Conservation (phyloP, 2,888 invertebrate species). For the Cryptophagus acutangulus region DNA sequence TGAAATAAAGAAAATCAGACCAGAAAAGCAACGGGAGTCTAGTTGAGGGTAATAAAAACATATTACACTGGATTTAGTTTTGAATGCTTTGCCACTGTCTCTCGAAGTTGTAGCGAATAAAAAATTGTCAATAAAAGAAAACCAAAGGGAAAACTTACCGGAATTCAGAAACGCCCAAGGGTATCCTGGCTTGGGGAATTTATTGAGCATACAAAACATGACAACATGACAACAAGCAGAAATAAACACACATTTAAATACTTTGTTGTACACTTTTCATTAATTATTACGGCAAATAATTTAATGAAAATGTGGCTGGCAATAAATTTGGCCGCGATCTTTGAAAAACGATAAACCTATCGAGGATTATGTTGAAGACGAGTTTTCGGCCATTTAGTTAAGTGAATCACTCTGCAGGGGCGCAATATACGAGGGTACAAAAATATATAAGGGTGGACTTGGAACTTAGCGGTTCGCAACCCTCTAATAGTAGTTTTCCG, state of each 20-base stretch:
- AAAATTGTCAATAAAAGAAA: constrained; percentile 1
- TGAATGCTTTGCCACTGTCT: too few species aligned
- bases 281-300: too few species aligned
- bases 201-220: neutral
- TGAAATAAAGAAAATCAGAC: too few species aligned
- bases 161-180: neutral
- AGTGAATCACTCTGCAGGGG: constrained; percentile 1
- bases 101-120: too few species aligned
- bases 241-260: neutral
- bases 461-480: neutral
- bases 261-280: too few species aligned
- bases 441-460: constrained; percentile 2
- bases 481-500: constrained; percentile 1
- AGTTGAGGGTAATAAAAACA: too few species aligned
- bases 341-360: too few species aligned
- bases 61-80: too few species aligned
- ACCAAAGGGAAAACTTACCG: constrained; percentile 1
- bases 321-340: too few species aligned
- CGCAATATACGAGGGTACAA: neutral
- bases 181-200: constrained; percentile 2
- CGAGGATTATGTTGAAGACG: neutral
- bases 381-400: constrained; percentile 1
- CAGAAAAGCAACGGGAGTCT: too few species aligned
- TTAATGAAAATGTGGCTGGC: too few species aligned
- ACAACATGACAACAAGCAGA: neutral